Conservation (phyloP, 1,140 invertebrate genomes). For the Onthophagus taurus region DNA sequence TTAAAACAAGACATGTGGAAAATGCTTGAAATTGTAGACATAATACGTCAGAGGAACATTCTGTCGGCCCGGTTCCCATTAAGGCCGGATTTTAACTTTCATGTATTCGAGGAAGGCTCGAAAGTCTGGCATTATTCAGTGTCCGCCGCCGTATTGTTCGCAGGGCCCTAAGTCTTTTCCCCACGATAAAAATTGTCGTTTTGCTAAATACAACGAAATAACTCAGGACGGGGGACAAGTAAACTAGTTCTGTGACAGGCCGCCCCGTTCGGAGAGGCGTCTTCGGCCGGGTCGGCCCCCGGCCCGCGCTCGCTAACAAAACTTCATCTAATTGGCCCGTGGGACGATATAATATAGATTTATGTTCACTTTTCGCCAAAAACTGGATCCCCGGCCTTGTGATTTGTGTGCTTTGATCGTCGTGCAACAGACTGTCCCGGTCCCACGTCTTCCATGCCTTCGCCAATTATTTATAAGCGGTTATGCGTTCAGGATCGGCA, state of each 20-base stretch:
- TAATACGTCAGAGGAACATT: no score
- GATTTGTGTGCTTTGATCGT: neutral
- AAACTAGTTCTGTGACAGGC: slow-evolving; percentile 17
- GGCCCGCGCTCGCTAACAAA: slow-evolving; percentile 16
- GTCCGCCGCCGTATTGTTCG: no score
- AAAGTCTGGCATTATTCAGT: no score
- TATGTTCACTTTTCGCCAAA: slow-evolving; percentile 22
- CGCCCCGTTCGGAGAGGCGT: slow-evolving; percentile 12
- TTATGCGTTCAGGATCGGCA: neutral
- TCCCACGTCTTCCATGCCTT: no score
- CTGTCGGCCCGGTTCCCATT: no score
- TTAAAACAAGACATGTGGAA: no score
- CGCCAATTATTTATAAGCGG: slow-evolving; percentile 10
- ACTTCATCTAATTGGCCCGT: slow-evolving; percentile 23
- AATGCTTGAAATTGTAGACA: no score
- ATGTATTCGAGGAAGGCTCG: no score
- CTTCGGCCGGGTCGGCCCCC: slow-evolving; percentile 12
- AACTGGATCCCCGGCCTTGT: slow-evolving; percentile 7
- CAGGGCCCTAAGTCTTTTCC: no score
- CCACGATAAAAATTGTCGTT: slow-evolving; percentile 12
- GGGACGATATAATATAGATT: slow-evolving; percentile 25
- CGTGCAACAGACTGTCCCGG: no score
- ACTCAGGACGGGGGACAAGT: slow-evolving; percentile 13
- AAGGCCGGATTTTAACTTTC: no score
- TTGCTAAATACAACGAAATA: slow-evolving; percentile 9